Conservation (phyloP, 2,113 vertebrate genomes). For the Scomber japonicus region DNA sequence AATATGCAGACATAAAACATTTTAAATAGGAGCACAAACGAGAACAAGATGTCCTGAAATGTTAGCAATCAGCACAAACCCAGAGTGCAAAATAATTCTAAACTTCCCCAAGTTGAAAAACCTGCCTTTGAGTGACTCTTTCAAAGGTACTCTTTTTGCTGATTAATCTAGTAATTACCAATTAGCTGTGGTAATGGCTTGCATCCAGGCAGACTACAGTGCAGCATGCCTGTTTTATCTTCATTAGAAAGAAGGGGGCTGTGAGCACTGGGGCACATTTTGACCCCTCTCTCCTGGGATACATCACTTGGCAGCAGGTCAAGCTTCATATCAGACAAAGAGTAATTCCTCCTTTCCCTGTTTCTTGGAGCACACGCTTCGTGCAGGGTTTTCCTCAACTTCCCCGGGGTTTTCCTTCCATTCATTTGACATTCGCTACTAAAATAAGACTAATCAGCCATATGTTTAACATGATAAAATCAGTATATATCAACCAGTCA, state of each 20-base stretch:
- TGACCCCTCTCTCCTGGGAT: slow-evolving; percentile 67
- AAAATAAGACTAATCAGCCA: slow-evolving; percentile 43
- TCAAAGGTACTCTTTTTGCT: slow-evolving; percentile 48
- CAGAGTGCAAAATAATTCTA: slow-evolving; percentile 9
- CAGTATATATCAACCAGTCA: slow-evolving; percentile 22
- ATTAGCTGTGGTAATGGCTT: slow-evolving; percentile 73
- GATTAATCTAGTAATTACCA: slow-evolving; percentile 75
- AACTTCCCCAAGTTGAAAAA: slow-evolving; percentile 26
- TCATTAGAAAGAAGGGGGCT: slow-evolving; percentile 66
- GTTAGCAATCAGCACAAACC: not conserved
- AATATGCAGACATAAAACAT: not conserved
- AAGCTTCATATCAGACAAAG: slow-evolving; percentile 53
- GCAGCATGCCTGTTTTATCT: slow-evolving; percentile 72
- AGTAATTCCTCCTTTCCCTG: slow-evolving; percentile 26
- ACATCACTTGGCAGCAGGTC: slow-evolving; percentile 66
- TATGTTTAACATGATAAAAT: slow-evolving; percentile 35
- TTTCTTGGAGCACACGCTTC: slow-evolving; percentile 25
- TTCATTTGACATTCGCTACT: slow-evolving; percentile 35
- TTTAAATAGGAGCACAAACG: not conserved
- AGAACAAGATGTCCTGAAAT: not conserved
- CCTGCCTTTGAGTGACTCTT: slow-evolving; percentile 27
- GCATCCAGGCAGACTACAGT: slow-evolving; percentile 55
- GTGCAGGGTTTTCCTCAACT: slow-evolving; percentile 9
- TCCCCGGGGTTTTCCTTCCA: slow-evolving; percentile 9
- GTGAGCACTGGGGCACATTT: slow-evolving; percentile 46